These are phyloP conservation scores for Erpornis zantholeuca DNA, from an alignment of 2,113 vertebrate species.

Conservation along the genomic window DNA sequence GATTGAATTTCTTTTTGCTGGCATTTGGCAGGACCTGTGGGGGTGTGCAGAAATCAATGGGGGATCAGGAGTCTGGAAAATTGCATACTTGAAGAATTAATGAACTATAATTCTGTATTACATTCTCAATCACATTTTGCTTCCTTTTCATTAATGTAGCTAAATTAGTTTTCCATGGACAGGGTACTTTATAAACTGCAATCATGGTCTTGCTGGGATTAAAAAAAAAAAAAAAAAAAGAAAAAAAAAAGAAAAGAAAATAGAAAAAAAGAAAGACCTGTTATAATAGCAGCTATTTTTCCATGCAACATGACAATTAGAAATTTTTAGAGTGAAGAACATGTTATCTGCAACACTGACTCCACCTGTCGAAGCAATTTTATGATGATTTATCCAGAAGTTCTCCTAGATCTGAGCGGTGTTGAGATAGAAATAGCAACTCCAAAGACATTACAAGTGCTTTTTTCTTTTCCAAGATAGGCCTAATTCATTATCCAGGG, in stretches of 20 bases:
- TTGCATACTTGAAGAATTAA: constrained; percentile 78
- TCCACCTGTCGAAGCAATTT: constrained; percentile 30
- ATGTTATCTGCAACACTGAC: neutral
- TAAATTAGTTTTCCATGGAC: constrained; percentile 74
- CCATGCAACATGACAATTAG: neutral
- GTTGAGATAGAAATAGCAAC: neutral
- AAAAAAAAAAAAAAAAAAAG: neutral
- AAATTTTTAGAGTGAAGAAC: constrained; percentile 35
- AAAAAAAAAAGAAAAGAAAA: too few relatives aligned
- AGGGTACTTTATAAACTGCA: constrained; percentile 59
- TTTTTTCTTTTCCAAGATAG: neutral
- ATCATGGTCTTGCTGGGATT: constrained; percentile 34
- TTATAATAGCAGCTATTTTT: constrained; percentile 39
- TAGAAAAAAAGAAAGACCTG: neutral
- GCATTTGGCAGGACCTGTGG: constrained; percentile 60
- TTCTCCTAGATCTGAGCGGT: neutral
- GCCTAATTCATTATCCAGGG: neutral
- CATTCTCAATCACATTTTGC: constrained; percentile 70
- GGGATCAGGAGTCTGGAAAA: constrained; percentile 73
- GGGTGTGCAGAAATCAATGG: constrained; percentile 71
- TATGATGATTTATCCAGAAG: neutral
- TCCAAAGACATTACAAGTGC: neutral
- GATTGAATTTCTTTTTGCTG: constrained; percentile 66
- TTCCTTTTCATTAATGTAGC: constrained; percentile 76
- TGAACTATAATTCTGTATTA: constrained; percentile 73